A percentile compares a stretch with the other conserved stretches of the same genome.
These are phyloP conservation scores for Heliothis virescens DNA, from an alignment of 1,140 invertebrate species.

Conservation along the genomic window DNA sequence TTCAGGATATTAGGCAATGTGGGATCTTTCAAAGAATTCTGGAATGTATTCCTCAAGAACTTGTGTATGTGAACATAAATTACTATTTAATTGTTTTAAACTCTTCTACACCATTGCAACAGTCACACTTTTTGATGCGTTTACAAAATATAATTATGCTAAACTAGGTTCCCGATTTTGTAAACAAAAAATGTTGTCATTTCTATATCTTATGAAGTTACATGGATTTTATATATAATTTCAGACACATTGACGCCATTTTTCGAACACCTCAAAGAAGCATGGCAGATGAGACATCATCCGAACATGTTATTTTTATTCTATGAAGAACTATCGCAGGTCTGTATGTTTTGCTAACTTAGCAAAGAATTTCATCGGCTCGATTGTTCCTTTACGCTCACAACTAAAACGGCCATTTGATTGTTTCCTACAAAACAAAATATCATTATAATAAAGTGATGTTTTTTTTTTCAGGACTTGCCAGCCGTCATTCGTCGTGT, in stretches of 20 bases:
- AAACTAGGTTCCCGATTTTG: no score
- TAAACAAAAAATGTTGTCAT: no score
- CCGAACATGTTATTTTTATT: slow-evolving; percentile 90
- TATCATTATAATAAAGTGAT: no score
- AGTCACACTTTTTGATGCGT: no score
- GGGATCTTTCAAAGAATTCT: slow-evolving; percentile 43
- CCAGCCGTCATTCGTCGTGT: slow-evolving; percentile 82
- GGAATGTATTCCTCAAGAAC: slow-evolving; percentile 22
- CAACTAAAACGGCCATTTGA: no score
- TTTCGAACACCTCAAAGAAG: slow-evolving; percentile 90
- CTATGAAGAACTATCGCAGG: slow-evolving; percentile 91
- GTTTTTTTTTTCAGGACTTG: slow-evolving; percentile 81
- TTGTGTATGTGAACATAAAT: neutral
- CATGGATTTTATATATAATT: neutral
- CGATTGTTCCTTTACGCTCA: no score
- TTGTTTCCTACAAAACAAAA: no score
- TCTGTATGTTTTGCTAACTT: slow-evolving; percentile 51
- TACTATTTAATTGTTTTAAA: neutral
- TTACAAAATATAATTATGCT: no score
- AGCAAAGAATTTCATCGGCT: no score
- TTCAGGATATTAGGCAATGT: neutral
- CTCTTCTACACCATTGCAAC: no score
- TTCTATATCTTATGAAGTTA: no score
- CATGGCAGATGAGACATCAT: slow-evolving; percentile 87
- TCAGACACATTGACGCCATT: slow-evolving; percentile 89